Evolutionary conservation across 2,797 vertebrate genomes (phyloP).

Genomic region (Sparidentex hasta): DNA sequence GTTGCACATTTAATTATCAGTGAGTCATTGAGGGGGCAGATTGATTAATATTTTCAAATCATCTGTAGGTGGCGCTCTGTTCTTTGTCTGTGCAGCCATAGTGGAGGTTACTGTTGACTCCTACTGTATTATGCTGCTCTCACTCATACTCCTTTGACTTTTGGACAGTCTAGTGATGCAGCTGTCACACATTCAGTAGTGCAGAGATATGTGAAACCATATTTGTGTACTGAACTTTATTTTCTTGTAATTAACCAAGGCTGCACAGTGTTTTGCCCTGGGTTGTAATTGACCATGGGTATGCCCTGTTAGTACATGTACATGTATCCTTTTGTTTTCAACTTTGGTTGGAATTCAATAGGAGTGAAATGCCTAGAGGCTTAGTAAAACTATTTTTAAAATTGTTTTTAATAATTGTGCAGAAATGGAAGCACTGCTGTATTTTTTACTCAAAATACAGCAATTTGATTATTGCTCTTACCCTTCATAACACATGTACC

Average conservation of each 20-base stretch:
- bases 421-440: neutral
- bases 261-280: no score
- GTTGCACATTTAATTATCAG: neutral
- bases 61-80: neutral
- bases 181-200: neutral
- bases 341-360: neutral
- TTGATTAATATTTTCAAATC: neutral
- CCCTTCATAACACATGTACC: neutral
- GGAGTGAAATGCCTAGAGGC: neutral
- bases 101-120: neutral
- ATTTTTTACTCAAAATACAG: neutral
- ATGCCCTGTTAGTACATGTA: neutral
- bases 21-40: neutral
- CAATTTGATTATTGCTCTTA: neutral
- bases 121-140: neutral
- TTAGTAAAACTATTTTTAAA: neutral
- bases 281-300: no score
- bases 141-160: neutral
- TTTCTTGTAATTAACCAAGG: neutral
- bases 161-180: neutral
- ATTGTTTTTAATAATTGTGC: neutral
- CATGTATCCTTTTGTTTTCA: neutral
- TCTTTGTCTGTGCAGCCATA: neutral
- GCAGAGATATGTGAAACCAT: neutral
- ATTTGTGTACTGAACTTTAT: neutral